Percentiles rank a stretch among this genome's conserved stretches.
Conservation (phyloP, 2,888 invertebrate species). For the Leucophenga maculata region DNA sequence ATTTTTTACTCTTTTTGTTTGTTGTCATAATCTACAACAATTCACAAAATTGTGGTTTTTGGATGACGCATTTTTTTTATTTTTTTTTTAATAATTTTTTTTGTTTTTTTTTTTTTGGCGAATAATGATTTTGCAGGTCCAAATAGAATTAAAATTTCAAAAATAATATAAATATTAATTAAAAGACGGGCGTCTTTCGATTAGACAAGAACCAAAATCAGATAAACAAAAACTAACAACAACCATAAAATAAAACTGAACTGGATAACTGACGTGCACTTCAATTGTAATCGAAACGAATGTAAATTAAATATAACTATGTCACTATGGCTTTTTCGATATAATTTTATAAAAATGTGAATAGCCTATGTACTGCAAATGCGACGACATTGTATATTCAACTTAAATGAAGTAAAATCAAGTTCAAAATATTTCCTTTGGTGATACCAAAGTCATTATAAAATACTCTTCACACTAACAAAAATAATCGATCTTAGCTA, state of each 20-base stretch:
- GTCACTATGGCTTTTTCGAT: not conserved
- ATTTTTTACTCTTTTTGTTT: constrained; percentile 65
- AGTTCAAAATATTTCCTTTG: too few relatives aligned
- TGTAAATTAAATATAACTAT: not conserved
- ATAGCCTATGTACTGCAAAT: too few relatives aligned
- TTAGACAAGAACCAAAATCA: not conserved
- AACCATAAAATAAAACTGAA: too few relatives aligned
- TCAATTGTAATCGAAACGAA: too few relatives aligned
- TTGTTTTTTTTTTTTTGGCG: constrained; percentile 10
- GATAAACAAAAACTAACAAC: not conserved
- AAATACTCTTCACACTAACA: too few relatives aligned
- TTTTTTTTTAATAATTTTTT: too few relatives aligned
- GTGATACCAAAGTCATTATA: too few relatives aligned
- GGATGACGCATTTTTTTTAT: constrained; percentile 27
- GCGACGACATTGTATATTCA: too few relatives aligned
- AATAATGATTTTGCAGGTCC: constrained; percentile 27
- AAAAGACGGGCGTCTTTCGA: not conserved
- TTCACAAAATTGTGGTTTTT: constrained; percentile 46
- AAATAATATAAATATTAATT: constrained; percentile 20
- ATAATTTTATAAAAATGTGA: too few relatives aligned
- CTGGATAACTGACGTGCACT: too few relatives aligned
- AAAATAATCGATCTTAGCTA: too few relatives aligned
- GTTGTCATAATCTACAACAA: constrained; percentile 64
- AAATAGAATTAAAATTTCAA: constrained; percentile 30
- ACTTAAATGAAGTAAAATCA: too few relatives aligned